Percentiles rank a stretch among this genome's conserved stretches.
These are phyloP conservation scores for Acropternis orthonyx DNA, from an alignment of 2,797 vertebrate genomes.

Conservation along the genomic window DNA sequence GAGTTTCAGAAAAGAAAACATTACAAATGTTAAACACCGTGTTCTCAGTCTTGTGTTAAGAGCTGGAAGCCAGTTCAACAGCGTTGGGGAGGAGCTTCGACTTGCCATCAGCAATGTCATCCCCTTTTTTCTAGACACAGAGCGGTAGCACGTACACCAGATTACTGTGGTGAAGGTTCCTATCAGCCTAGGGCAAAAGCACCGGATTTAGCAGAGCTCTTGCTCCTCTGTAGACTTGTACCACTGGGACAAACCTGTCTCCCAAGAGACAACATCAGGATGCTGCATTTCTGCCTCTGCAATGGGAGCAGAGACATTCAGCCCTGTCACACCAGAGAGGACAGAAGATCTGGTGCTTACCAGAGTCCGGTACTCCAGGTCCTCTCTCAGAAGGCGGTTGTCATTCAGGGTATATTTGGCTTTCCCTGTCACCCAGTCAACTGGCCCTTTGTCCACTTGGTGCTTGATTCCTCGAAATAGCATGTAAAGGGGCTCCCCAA, in stretches of 20 bases:
- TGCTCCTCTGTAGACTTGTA: rapidly evolving
- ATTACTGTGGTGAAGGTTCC: background rate
- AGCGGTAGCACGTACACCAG: background rate
- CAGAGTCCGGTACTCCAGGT: slow-evolving; percentile 93
- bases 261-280: background rate
- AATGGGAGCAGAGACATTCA: background rate
- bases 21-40: background rate
- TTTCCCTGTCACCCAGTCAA: slow-evolving; percentile 94
- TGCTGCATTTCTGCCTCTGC: background rate
- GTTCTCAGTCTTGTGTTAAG: background rate
- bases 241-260: background rate
- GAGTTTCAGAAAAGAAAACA: background rate
- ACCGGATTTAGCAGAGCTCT: background rate
- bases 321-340: background rate
- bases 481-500: slow-evolving; percentile 96
- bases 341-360: slow-evolving; percentile 71
- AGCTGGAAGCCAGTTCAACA: background rate
- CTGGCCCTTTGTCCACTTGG: slow-evolving; percentile 96
- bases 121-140: background rate
- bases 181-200: background rate
- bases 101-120: background rate
- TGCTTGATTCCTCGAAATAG: slow-evolving; percentile 97
- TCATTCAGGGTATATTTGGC: slow-evolving; percentile 98
- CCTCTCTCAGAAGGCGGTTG: slow-evolving; percentile 93
- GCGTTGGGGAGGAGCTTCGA: rapidly evolving